Base-by-base conservation (phyloP, 1,140 invertebrate genomes). In the Leptestheria dahalacensis region DNA sequence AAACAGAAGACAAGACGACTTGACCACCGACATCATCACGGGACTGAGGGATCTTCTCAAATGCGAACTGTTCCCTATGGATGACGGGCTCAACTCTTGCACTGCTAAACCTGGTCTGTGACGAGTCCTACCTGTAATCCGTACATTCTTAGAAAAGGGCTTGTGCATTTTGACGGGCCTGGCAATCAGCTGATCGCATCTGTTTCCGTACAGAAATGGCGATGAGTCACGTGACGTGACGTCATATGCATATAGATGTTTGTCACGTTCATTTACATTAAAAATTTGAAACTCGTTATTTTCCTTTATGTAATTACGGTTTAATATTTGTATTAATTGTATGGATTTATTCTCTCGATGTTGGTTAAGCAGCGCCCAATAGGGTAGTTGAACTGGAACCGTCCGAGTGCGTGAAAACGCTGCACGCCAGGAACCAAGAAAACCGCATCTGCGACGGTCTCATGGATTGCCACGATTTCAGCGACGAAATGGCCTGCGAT, bases 361-460 rank as follows among this genome's bases (percentile, higher is more conserved):
- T n/a, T n/a, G n/a, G n/a, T n/a, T 49, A 11, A 18, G 15, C 54
- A 68, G 68, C 67, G 29, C 33, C 51, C 48, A 60, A 60, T 24
- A 33, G 52, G 24, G 20, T 60, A 18, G 41, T 52, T 29, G 58
- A 52, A 9, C 12, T 25, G 9, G 47, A 52, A 50, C 28, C 51
- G 4, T 50, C 47, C 10, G 25, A 26, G 1, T 60, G 58, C 15
- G 58, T 60, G n/a, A 48, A 29, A 6, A 28, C 18, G 18, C 50
- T 60, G 58, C 11, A 23, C 64, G 76, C 77, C 9, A 78, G 80
- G 64, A 85, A 83, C 0, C 69, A 85, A 59, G 84, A 82, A 3
- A 78, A 84, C 3, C 75, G 85, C 25, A 77, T 90, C 21, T 93
- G 90, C 65, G 90, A 93, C 68, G 88, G 88, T 3, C 76, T 88